Conservation (phyloP, 1,140 invertebrate genomes). For the Wiebesia pumilae region DNA sequence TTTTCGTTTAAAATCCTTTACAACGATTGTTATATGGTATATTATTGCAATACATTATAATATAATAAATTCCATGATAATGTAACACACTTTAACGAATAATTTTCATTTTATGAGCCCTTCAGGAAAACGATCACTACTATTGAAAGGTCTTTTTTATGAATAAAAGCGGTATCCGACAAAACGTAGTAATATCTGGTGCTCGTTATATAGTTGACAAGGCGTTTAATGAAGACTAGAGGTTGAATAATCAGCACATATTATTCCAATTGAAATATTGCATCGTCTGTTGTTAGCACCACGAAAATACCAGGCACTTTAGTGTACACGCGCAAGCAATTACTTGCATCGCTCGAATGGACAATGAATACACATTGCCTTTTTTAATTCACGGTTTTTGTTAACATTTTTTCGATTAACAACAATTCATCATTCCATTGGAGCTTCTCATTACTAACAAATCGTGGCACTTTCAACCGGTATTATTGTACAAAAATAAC, state of each 20-base stretch:
- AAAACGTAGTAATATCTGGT: neutral
- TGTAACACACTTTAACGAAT: neutral
- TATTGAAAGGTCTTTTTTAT: conserved; percentile 14
- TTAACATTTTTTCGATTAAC: conserved; percentile 45
- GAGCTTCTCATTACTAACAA: neutral
- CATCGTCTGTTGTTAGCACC: conserved; percentile 37
- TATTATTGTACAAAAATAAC: neutral
- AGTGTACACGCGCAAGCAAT: neutral
- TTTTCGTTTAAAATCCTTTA: no score
- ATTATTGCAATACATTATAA: neutral
- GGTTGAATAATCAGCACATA: conserved; percentile 44
- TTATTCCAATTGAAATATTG: conserved; percentile 52
- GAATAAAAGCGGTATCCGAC: conserved; percentile 22
- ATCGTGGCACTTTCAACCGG: neutral
- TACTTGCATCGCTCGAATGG: neutral
- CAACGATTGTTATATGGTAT: no score
- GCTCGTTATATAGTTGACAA: conserved; percentile 22
- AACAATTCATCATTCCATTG: conserved; percentile 16
- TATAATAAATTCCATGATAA: neutral
- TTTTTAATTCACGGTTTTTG: conserved; percentile 5
- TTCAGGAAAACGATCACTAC: neutral
- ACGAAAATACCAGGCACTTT: conserved; percentile 29
- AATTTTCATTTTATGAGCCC: neutral
- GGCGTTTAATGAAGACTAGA: conserved; percentile 40
- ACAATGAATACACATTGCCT: conserved; percentile 31